Conservation (phyloP, 37 sponge, comb jelly and placozoan genomes). For the Theonella swinhoei region DNA sequence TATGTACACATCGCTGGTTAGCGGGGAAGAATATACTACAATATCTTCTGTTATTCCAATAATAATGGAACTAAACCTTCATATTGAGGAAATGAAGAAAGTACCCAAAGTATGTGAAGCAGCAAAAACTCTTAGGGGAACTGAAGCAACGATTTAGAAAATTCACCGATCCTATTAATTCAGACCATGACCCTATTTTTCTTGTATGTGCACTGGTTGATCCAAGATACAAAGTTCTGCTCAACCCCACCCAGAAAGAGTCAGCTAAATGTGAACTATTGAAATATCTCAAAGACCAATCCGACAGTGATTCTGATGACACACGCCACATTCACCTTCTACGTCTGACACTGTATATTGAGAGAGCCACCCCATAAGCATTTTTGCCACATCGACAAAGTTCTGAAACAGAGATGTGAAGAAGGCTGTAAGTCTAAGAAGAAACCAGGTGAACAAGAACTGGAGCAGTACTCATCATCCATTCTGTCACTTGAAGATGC, state of each 20-base stretch:
- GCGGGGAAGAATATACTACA: constrained; percentile 33
- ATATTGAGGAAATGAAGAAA: constrained; percentile 3
- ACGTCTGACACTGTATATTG: too few relatives aligned
- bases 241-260: not conserved
- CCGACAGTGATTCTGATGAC: not conserved
- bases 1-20: constrained; percentile 12
- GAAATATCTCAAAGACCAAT: not conserved
- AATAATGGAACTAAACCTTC: constrained; percentile 21
- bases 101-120: too few relatives aligned
- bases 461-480: not conserved
- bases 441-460: not conserved
- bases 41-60: constrained; percentile 28
- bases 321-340: too few relatives aligned
- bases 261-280: not conserved
- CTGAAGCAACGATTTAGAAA: not conserved
- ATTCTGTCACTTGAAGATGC: not conserved
- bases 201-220: not conserved
- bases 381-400: not conserved
- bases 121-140: too few relatives aligned
- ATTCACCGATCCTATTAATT: not conserved
- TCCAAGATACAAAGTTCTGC: not conserved
- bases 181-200: not conserved
- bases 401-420: not conserved
- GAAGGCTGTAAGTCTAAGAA: not conserved
- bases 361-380: constrained; percentile 1